Conservation (phyloP, 1,140 invertebrate genomes). For the Pseudachorutes palmiensis region DNA sequence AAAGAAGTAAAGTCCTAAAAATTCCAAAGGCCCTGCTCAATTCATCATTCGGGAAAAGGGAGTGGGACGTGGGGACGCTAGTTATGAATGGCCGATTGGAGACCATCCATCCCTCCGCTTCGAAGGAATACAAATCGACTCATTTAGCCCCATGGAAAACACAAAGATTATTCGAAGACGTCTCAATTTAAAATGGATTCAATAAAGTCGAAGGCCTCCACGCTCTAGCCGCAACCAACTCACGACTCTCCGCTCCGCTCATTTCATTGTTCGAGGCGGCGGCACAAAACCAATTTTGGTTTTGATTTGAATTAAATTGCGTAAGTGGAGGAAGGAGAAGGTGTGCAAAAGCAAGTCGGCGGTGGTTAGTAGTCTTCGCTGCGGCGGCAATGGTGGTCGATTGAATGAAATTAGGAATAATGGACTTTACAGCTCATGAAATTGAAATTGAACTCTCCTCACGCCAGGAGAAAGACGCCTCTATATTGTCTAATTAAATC, state of each 20-base stretch:
- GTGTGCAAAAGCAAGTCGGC: no score
- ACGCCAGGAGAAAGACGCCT: background rate
- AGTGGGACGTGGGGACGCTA: background rate
- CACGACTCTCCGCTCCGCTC: no score
- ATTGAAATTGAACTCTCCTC: background rate
- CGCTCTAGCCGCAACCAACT: no score
- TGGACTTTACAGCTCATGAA: background rate
- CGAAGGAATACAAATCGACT: background rate
- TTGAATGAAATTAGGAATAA: background rate
- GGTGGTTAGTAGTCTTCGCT: no score
- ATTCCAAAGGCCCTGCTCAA: background rate
- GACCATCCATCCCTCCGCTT: no score
- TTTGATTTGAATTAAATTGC: no score
- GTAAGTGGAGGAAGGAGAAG: no score
- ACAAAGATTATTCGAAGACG: background rate
- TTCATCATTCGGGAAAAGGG: background rate
- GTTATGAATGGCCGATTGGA: background rate
- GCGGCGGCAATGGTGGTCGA: no score
- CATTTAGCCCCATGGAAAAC: background rate
- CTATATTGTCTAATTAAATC: background rate
- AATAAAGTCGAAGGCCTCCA: no score
- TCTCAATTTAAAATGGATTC: background rate
- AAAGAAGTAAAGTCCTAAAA: constrained; percentile 2
- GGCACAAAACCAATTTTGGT: no score
- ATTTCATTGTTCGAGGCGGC: no score